A percentile compares a stretch with the other conserved stretches of the same genome.
Evolutionary conservation across 2,888 invertebrate genomes (phyloP).

Genomic region (Hedya salicella): DNA sequence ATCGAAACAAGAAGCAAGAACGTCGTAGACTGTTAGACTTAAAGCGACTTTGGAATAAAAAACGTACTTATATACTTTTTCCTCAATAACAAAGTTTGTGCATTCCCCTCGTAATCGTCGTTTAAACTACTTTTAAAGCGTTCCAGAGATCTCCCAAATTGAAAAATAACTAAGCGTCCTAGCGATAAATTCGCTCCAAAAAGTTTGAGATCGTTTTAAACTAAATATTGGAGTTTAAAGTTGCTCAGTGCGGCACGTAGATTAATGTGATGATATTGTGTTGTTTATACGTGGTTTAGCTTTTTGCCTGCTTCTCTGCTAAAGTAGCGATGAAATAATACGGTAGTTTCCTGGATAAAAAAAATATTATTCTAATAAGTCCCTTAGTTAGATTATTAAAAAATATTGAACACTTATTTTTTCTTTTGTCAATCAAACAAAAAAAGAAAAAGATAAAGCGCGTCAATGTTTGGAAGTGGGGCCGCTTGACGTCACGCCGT

Average conservation of each 20-base stretch:
- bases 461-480: too few relatives aligned
- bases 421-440: too few relatives aligned
- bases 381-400: too few relatives aligned
- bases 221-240: constrained; percentile 43
- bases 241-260: constrained; percentile 14
- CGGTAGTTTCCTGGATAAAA: not conserved
- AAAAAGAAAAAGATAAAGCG: too few relatives aligned
- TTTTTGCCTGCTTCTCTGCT: not conserved
- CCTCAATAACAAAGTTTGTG: constrained; percentile 62
- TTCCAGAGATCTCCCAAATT: constrained; percentile 71
- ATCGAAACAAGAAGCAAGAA: constrained; percentile 3
- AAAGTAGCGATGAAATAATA: too few relatives aligned
- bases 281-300: not conserved
- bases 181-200: constrained; percentile 69
- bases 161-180: constrained; percentile 80
- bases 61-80: constrained; percentile 51
- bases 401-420: too few relatives aligned
- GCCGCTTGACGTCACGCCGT: too few relatives aligned
- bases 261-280: constrained; percentile 31
- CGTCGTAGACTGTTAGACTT: constrained; percentile 21
- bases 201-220: constrained; percentile 56
- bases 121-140: constrained; percentile 67
- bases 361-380: too few relatives aligned
- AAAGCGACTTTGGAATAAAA: constrained; percentile 27
- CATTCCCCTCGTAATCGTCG: constrained; percentile 64